phyloP scores from a whole-genome alignment of 2,797 vertebrate species.

The Fistularia commersonii region DNA sequence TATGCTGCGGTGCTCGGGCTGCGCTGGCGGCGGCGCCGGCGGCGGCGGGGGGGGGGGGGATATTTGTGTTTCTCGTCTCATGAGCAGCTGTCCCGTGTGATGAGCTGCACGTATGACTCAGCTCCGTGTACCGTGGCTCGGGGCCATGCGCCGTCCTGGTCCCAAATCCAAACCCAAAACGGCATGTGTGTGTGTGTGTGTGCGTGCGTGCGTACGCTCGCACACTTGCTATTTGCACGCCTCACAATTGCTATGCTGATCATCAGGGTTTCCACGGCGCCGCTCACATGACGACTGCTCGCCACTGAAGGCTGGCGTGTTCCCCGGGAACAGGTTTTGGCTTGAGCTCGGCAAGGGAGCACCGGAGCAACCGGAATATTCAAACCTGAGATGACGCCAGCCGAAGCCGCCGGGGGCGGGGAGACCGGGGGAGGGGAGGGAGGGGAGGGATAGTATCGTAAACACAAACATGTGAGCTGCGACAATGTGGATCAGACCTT shows the following conservation, averaged over 20 bases:
- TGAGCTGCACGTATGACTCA: slow-evolving; percentile 52
- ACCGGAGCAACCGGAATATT: slow-evolving; percentile 36
- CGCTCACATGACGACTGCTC: slow-evolving; percentile 26
- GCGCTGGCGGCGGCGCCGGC: no score
- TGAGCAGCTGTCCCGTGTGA: slow-evolving; percentile 37
- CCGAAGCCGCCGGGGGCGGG: not conserved
- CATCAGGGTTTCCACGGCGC: no score
- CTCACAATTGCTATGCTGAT: slow-evolving; percentile 26
- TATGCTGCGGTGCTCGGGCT: slow-evolving; percentile 33
- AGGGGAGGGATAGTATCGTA: slow-evolving; percentile 6
- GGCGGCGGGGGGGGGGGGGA: slow-evolving; percentile 11
- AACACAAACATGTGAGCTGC: slow-evolving; percentile 36
- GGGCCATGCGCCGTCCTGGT: slow-evolving; percentile 17
- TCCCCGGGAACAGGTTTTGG: slow-evolving; percentile 13
- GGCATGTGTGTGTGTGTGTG: slow-evolving; percentile 10
- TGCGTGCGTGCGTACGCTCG: slow-evolving; percentile 9
- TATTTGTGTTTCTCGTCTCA: slow-evolving; percentile 37
- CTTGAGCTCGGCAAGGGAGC: slow-evolving; percentile 7
- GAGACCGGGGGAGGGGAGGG: not conserved
- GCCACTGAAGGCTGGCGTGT: no score
- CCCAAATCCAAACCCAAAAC: slow-evolving; percentile 35
- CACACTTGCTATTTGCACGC: not conserved
- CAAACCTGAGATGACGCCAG: slow-evolving; percentile 2
- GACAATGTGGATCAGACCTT: slow-evolving; percentile 8
- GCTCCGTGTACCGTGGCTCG: slow-evolving; percentile 33